phyloP scores from a whole-genome alignment of 2,888 invertebrate species.

The Auanema freiburgensis region DNA sequence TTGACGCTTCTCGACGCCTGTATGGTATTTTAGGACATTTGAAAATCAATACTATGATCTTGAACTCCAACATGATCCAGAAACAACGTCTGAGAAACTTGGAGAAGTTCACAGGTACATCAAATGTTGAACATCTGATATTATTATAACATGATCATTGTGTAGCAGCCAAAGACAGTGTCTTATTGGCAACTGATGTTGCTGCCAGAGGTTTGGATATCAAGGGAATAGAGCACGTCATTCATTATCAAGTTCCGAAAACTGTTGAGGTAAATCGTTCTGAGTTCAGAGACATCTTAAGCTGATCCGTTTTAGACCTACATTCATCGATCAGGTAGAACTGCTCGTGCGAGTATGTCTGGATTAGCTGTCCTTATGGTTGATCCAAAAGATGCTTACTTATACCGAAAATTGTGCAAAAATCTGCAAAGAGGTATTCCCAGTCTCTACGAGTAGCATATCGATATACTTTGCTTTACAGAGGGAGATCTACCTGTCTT shows the following conservation, averaged over 20 bases:
- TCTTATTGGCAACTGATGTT: constrained; percentile 90
- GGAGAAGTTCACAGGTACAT: constrained; percentile 74
- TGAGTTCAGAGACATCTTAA: too few species aligned
- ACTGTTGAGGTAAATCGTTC: constrained; percentile 78
- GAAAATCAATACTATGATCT: constrained; percentile 70
- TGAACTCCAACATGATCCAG: constrained; percentile 81
- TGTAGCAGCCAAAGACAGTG: constrained; percentile 70
- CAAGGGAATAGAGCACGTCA: constrained; percentile 86
- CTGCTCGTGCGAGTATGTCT: constrained; percentile 84
- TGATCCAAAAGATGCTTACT: constrained; percentile 81
- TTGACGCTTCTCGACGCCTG: constrained; percentile 76
- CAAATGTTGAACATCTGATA: constrained; percentile 19
- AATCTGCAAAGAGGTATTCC: constrained; percentile 79
- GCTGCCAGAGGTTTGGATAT: constrained; percentile 96
- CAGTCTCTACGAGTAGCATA: constrained; percentile 14
- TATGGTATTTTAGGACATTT: constrained; percentile 66
- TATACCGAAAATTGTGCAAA: constrained; percentile 78
- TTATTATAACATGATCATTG: not conserved
- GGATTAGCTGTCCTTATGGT: constrained; percentile 89
- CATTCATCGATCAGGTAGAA: constrained; percentile 92
- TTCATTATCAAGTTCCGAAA: constrained; percentile 93
- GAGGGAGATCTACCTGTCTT: constrained; percentile 74
- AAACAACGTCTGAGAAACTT: constrained; percentile 88
- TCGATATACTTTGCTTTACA: constrained; percentile 29
- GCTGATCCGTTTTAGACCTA: too few species aligned